These are phyloP conservation scores for Solen grandis DNA, from an alignment of 1,140 invertebrate species.

Conservation along the genomic window DNA sequence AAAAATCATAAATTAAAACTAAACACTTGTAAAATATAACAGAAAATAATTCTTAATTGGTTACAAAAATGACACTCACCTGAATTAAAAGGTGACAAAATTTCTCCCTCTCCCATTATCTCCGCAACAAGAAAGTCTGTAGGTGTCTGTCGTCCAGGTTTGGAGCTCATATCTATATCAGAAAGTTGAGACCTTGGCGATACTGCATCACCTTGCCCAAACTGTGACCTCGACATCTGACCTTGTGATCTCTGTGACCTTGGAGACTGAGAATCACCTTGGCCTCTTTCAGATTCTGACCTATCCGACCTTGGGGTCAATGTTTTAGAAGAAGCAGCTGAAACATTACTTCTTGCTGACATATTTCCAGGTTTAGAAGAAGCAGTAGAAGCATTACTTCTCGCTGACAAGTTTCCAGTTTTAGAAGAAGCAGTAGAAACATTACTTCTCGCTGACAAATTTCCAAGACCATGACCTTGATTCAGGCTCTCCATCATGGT, in stretches of 20 bases:
- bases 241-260: no score
- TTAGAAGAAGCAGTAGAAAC: background rate
- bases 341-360: conserved; percentile 4
- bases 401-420: conserved; percentile 2
- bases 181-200: no score
- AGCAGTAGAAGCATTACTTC: background rate
- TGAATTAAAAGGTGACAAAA: conserved; percentile 51
- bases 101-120: conserved; percentile 51
- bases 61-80: conserved; percentile 34
- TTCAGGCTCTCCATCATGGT: conserved; percentile 36
- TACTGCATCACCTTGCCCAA: no score
- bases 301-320: background rate
- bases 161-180: no score
- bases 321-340: background rate
- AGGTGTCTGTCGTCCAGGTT: conserved; percentile 41
- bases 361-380: background rate
- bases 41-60: no score
- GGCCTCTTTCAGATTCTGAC: background rate
- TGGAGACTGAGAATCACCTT: background rate
- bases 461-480: conserved; percentile 1
- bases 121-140: conserved; percentile 50
- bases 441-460: background rate
- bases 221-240: no score
- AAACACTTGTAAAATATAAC: no score
- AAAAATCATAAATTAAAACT: no score